Evolutionary conservation across 2,113 vertebrate genomes (phyloP), one percentile per base, ranked within the genome.

Genomic region (Brachypodius melanocephalos): DNA sequence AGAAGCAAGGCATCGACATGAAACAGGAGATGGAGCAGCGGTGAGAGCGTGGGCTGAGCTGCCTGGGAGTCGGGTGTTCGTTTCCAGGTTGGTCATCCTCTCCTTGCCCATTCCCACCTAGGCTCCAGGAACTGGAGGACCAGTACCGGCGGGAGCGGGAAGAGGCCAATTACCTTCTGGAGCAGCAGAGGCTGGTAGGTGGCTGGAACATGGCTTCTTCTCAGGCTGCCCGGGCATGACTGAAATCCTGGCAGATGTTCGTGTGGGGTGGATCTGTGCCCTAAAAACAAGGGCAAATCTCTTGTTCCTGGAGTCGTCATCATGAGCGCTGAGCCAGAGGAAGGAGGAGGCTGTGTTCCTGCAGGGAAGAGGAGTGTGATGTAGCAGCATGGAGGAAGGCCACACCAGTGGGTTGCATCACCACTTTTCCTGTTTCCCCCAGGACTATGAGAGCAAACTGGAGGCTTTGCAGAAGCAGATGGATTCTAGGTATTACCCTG

Each of bases 11-110:
- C 95, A 99, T 99, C 1, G 99, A 99, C 97, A 99, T 99, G 99
- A 99, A 99, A 92, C 99, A 99, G 96, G 99, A 99, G 97, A 99
- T 99, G 99, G 99, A 99, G 78, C 99, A 99, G 94, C 98, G 99
- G 99, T 99, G 95, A 95, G 96, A 67, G 19, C n/a, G 1, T 1
- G 29, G 34, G 25, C 45, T 38, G 12, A 31, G 38, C 16, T 2
- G 1, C 48, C 58, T 31, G 16, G 34, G 46, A 93, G 21, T 25
- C n/a, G 22, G n/a, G 11, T 34, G 24, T 45, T 48, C 21, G 5
- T 18, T 21, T 65, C 32, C 69, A 42, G 29, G 8, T 13, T 40
- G 65, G 17, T 97, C 75, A 90, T 77, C 43, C 17, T 89, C 21
- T 95, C 48, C 76, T 55, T 92, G 13, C 6, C 43, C 2, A 0